phyloP scores from a whole-genome alignment of 2,888 invertebrate genomes.

The Malacosoma neustria region DNA sequence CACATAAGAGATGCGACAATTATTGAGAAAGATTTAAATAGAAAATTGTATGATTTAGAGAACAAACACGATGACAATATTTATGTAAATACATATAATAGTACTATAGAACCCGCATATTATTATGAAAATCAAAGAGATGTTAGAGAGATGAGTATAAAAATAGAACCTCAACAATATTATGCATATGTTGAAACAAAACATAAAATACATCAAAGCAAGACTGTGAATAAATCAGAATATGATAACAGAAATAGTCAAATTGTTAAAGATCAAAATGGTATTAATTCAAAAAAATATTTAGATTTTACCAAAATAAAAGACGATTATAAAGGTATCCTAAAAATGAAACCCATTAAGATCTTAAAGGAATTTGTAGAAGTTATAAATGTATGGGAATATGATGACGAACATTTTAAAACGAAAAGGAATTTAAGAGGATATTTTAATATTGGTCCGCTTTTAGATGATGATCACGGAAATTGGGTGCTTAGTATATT shows the following conservation, averaged over 20 bases:
- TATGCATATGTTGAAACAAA: no score
- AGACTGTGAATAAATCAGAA: background rate
- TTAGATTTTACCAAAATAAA: background rate
- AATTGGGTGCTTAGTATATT: conserved; percentile 55
- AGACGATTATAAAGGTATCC: no score
- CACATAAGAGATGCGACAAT: no score
- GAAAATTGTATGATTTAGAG: background rate
- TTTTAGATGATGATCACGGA: conserved; percentile 39
- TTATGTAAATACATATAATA: background rate
- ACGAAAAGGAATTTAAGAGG: conserved; percentile 10
- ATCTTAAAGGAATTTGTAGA: conserved; percentile 14
- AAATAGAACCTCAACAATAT: no score
- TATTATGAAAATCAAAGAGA: background rate
- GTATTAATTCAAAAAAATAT: background rate
- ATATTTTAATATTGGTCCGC: conserved; percentile 33
- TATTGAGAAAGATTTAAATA: background rate
- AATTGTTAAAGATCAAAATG: background rate
- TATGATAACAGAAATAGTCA: background rate
- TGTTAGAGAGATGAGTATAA: background rate
- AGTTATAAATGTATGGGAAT: conserved; percentile 12
- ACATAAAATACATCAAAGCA: no score
- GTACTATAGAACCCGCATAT: background rate
- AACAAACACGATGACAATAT: no score
- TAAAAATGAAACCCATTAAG: no score
- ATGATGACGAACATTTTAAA: conserved; percentile 17